Evolutionary conservation across 2,113 vertebrate genomes (phyloP).

Genomic region (Rattus rattus): DNA sequence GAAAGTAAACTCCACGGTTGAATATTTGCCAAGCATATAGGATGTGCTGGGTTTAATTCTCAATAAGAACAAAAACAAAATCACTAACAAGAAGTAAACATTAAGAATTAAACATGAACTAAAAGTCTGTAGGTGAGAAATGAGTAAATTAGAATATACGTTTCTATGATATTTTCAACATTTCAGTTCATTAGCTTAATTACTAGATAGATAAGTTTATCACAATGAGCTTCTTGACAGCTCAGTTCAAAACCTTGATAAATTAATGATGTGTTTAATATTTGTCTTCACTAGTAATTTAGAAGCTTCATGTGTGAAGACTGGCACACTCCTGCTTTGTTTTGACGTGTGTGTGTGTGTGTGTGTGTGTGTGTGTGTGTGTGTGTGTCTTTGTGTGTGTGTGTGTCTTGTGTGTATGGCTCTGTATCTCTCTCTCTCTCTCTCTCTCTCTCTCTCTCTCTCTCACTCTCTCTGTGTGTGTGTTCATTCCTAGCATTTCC

Average conservation of each 20-base stretch:
- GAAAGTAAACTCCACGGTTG: neutral
- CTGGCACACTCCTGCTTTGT: neutral
- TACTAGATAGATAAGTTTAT: neutral
- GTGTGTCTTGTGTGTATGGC: neutral
- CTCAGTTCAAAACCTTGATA: neutral
- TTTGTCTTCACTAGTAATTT: neutral
- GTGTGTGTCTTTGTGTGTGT: neutral
- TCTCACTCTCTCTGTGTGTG: neutral
- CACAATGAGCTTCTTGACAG: neutral
- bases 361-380: neutral
- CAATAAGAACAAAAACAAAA: neutral
- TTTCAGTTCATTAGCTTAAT: slow-evolving; percentile 12
- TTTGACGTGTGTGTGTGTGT: neutral
- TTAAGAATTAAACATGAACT: neutral
- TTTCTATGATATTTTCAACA: slow-evolving; percentile 8
- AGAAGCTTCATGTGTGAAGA: neutral
- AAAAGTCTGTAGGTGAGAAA: neutral
- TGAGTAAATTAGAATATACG: neutral
- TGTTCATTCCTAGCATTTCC: neutral
- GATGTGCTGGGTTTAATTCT: too few species aligned
- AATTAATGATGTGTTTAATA: slow-evolving; percentile 7
- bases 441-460: too few species aligned
- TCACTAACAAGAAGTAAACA: neutral
- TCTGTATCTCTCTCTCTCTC: too few species aligned
- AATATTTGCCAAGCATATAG: neutral